Conservation (phyloP, 2,888 invertebrate species). For the Molorchus minor region DNA sequence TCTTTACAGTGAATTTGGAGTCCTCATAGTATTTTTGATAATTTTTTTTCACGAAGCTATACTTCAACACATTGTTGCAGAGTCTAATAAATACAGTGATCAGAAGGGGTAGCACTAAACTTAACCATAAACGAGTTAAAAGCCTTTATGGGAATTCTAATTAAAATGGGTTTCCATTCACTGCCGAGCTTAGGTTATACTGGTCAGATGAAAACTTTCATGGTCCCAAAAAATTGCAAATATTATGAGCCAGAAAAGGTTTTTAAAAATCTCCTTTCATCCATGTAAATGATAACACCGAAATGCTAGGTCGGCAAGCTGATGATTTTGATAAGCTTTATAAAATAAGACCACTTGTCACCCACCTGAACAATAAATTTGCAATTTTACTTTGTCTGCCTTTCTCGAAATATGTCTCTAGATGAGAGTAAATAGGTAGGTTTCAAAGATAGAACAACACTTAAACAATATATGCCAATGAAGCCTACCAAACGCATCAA, state of each 20-base stretch:
- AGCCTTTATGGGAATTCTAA: background rate
- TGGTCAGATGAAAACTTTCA: background rate
- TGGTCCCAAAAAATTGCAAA: background rate
- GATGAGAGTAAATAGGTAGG: constrained; percentile 33
- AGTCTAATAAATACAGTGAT: background rate
- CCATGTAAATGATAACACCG: background rate
- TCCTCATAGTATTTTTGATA: background rate
- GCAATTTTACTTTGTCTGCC: too few species aligned
- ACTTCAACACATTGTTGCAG: background rate
- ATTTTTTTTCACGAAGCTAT: background rate
- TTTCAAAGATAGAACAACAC: constrained; percentile 29
- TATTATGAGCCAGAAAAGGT: constrained; percentile 1
- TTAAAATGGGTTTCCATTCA: background rate
- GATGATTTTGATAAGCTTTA: background rate
- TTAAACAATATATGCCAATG: constrained; percentile 29
- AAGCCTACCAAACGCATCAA: constrained; percentile 29
- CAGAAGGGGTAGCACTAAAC: background rate
- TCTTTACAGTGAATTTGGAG: background rate
- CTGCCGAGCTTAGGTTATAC: background rate
- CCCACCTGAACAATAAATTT: background rate
- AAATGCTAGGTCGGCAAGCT: background rate
- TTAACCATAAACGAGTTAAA: background rate
- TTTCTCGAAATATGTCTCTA: constrained; percentile 24
- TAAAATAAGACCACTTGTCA: background rate
- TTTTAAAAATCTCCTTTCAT: constrained; percentile 1